These are phyloP conservation scores for Tiphia femorata DNA, from an alignment of 2,888 invertebrate genomes.

Conservation along the genomic window DNA sequence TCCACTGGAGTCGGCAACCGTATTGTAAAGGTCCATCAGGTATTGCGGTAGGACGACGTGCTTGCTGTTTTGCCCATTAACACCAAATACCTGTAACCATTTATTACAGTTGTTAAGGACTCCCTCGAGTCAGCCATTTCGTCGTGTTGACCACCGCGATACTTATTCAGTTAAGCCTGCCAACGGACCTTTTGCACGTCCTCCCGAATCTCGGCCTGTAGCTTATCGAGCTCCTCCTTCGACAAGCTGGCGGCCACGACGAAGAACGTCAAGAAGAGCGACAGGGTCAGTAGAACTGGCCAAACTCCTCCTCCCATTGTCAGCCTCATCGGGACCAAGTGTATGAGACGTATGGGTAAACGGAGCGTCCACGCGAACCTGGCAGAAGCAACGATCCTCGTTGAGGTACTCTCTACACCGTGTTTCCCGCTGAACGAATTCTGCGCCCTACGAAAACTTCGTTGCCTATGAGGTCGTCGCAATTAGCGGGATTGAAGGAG, in stretches of 20 bases:
- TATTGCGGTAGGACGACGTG: slow-evolving; percentile 70
- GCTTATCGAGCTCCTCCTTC: slow-evolving; percentile 26
- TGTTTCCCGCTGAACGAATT: no score
- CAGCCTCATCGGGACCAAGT: neutral
- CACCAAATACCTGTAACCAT: slow-evolving; percentile 57
- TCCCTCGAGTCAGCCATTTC: no score
- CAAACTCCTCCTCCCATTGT: slow-evolving; percentile 24
- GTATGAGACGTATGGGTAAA: no score
- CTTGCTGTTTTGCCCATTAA: slow-evolving; percentile 42
- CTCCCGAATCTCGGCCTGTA: slow-evolving; percentile 44
- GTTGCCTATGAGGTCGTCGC: no score
- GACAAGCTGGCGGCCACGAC: slow-evolving; percentile 21
- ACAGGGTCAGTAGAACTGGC: slow-evolving; percentile 16
- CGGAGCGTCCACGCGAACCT: no score
- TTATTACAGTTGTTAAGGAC: no score
- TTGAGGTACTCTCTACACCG: no score
- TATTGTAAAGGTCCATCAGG: slow-evolving; percentile 73
- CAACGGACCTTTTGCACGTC: slow-evolving; percentile 55
- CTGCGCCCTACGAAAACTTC: no score
- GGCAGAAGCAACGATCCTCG: no score
- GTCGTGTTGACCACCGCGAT: no score
- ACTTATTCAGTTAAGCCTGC: no score
- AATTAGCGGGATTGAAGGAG: no score
- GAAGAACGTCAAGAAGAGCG: slow-evolving; percentile 13
- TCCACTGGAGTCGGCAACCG: slow-evolving; percentile 70